Evolutionary conservation across 2,113 vertebrate species (phyloP).

Genomic region (Leiothrix lutea): DNA sequence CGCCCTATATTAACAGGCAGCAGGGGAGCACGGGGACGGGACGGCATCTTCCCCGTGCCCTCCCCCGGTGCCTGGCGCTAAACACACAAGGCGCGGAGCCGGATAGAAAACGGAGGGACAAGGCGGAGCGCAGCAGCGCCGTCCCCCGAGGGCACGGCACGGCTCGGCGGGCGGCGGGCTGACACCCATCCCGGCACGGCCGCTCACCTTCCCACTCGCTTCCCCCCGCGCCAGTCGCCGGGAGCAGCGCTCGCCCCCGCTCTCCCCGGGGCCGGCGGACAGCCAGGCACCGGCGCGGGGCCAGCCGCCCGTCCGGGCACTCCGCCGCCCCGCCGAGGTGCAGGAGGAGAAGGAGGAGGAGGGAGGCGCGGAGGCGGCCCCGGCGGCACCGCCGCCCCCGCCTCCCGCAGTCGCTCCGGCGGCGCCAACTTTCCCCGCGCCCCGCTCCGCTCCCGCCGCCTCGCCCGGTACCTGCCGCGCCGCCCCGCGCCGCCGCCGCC

Average conservation of each 20-base stretch:
- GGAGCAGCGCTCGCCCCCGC: background rate
- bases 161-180: background rate
- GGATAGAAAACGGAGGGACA: background rate
- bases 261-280: background rate
- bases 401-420: too few species aligned
- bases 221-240: background rate
- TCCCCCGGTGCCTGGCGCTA: background rate
- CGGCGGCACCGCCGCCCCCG: too few species aligned
- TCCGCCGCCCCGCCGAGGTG: too few species aligned
- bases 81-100: too few species aligned
- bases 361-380: too few species aligned
- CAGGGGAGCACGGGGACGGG: background rate
- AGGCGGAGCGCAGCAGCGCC: background rate
- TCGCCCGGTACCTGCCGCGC: too few species aligned
- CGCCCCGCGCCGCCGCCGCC: too few species aligned
- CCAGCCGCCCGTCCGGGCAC: background rate
- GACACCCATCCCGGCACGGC: background rate
- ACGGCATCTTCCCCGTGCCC: background rate
- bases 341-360: too few species aligned
- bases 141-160: background rate
- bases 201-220: background rate
- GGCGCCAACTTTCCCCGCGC: too few species aligned
- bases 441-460: too few species aligned
- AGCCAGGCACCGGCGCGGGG: background rate
- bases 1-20: accelerated